Percentiles rank a stretch among this genome's conserved stretches.
These are phyloP conservation scores for Xiphydria camelus DNA, from an alignment of 2,888 invertebrate species.

Conservation along the genomic window DNA sequence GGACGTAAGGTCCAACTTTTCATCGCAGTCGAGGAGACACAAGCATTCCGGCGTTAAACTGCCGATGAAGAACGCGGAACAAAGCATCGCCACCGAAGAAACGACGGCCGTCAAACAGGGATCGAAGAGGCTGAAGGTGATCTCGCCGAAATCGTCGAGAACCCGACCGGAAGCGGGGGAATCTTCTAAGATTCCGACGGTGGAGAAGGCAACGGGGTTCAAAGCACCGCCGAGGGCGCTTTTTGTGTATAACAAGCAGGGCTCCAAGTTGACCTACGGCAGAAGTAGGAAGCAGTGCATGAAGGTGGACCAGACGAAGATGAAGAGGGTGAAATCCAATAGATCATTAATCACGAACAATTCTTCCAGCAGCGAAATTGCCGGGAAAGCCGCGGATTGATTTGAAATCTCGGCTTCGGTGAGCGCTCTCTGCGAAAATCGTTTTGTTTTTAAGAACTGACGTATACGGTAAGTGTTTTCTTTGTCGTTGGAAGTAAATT, in stretches of 20 bases:
- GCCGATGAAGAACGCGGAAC: constrained; percentile 13
- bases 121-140: constrained; percentile 45
- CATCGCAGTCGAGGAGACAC: constrained; percentile 1
- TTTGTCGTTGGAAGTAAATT: too few species aligned
- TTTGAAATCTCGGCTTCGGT: constrained; percentile 3
- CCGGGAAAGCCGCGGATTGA: not conserved
- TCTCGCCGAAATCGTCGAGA: constrained; percentile 32
- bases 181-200: constrained; percentile 21
- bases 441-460: too few species aligned
- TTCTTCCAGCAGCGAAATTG: constrained; percentile 1
- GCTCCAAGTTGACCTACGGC: constrained; percentile 23
- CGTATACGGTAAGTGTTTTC: too few species aligned
- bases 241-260: constrained; percentile 33
- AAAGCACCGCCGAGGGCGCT: constrained; percentile 16
- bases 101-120: constrained; percentile 42
- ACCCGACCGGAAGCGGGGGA: constrained; percentile 38
- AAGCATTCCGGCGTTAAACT: constrained; percentile 18
- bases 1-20: constrained; percentile 6
- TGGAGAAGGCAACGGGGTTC: constrained; percentile 6
- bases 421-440: not conserved
- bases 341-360: constrained; percentile 8
- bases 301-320: constrained; percentile 32
- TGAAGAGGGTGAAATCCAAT: constrained; percentile 26
- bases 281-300: constrained; percentile 26
- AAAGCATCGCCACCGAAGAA: constrained; percentile 27